phyloP scores from a whole-genome alignment of 1,140 invertebrate genomes.

The Melanaphis sacchari region DNA sequence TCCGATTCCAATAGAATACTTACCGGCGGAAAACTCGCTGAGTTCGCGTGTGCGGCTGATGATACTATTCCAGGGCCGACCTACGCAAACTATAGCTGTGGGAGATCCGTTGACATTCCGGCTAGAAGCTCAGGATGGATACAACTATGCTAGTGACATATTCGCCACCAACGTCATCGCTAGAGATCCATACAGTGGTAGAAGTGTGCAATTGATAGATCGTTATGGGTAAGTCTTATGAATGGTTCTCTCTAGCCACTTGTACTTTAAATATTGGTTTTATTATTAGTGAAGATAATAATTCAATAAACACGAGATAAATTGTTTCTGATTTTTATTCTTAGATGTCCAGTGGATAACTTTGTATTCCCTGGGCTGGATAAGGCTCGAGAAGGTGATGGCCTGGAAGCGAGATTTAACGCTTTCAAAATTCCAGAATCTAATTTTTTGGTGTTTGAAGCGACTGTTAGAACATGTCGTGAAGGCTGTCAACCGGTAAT shows the following conservation, averaged over 20 bases:
- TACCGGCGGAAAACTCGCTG: slow-evolving; percentile 87
- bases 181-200: slow-evolving; percentile 87
- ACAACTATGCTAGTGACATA: slow-evolving; percentile 87
- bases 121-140: slow-evolving; percentile 86
- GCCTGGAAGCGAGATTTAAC: slow-evolving; percentile 88
- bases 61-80: slow-evolving; percentile 86
- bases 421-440: slow-evolving; percentile 95
- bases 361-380: slow-evolving; percentile 91
- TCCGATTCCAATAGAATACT: slow-evolving; percentile 88
- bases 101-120: slow-evolving; percentile 90
- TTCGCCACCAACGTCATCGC: slow-evolving; percentile 94
- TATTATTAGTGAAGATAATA: too few species aligned
- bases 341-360: slow-evolving; percentile 87
- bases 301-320: background rate
- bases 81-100: slow-evolving; percentile 92
- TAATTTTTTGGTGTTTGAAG: slow-evolving; percentile 92
- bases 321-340: background rate
- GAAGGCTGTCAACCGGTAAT: slow-evolving; percentile 85
- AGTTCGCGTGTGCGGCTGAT: slow-evolving; percentile 85
- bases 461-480: slow-evolving; percentile 85
- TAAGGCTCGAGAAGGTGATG: slow-evolving; percentile 82
- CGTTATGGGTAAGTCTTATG: slow-evolving; percentile 78
- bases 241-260: background rate
- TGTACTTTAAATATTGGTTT: background rate
- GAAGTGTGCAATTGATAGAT: slow-evolving; percentile 89